A percentile compares a stretch with the other conserved stretches of the same genome.
phyloP scores from a whole-genome alignment of 2,797 vertebrate genomes.

The Ataeniobius toweri region DNA sequence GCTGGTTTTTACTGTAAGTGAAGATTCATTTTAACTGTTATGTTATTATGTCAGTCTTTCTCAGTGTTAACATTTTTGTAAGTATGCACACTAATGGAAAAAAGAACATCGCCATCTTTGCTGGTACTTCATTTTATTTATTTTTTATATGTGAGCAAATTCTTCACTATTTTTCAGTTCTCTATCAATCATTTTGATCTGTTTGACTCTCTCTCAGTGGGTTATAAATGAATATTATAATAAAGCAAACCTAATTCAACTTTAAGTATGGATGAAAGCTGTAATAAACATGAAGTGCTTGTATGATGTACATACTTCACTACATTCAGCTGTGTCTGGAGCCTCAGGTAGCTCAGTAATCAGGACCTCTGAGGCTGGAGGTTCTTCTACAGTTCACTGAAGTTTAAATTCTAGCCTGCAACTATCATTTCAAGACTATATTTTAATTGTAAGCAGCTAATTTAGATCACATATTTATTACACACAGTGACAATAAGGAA shows the following conservation, averaged over 20 bases:
- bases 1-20: not conserved
- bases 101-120: not conserved
- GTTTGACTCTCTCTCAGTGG: not conserved
- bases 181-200: not conserved
- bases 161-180: not conserved
- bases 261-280: not conserved
- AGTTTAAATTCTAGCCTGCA: not conserved
- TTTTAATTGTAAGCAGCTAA: not conserved
- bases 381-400: not conserved
- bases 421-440: not conserved
- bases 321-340: too few relatives aligned
- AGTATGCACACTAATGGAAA: not conserved
- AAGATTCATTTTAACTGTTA: not conserved
- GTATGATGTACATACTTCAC: too few relatives aligned
- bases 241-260: not conserved
- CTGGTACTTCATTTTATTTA: not conserved
- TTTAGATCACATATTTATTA: not conserved
- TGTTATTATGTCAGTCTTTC: not conserved
- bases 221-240: not conserved
- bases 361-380: too few relatives aligned
- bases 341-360: too few relatives aligned
- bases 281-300: too few relatives aligned
- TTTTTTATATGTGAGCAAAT: not conserved
- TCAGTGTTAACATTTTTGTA: not conserved
- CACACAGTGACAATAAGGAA: not conserved